These are phyloP conservation scores for Caenorhabditis sp. DNA, from an alignment of 2,888 invertebrate species.

Conservation along the genomic window DNA sequence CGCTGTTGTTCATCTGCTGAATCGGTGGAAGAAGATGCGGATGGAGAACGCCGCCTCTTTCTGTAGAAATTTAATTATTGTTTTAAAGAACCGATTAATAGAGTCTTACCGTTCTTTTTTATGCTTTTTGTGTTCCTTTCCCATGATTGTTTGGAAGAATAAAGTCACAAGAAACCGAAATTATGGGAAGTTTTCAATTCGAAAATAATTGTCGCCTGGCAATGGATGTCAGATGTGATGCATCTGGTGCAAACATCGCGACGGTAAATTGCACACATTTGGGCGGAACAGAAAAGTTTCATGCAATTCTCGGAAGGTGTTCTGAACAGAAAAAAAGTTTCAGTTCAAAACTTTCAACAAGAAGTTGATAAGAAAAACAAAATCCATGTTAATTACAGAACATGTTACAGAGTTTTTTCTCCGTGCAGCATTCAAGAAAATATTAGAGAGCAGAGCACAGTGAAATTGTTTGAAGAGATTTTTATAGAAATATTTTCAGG, in stretches of 20 bases:
- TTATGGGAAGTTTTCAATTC: background rate
- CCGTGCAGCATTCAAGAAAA: no score
- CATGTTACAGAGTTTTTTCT: no score
- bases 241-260: slow-evolving; percentile 8
- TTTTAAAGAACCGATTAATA: background rate
- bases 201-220: background rate
- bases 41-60: slow-evolving; percentile 40
- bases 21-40: slow-evolving; percentile 14
- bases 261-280: slow-evolving; percentile 13
- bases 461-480: no score
- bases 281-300: no score
- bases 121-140: slow-evolving; percentile 53
- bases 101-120: slow-evolving; percentile 45
- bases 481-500: no score
- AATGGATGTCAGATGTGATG: slow-evolving; percentile 12
- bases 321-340: background rate
- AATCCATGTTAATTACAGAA: no score
- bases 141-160: slow-evolving; percentile 32
- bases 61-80: slow-evolving; percentile 19
- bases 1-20: slow-evolving; percentile 39
- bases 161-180: background rate
- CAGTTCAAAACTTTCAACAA: no score
- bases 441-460: no score
- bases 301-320: no score
- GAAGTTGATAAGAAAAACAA: no score